Evolutionary conservation across 2,797 vertebrate genomes (phyloP).

Genomic region (Rhynchonycteris naso): DNA sequence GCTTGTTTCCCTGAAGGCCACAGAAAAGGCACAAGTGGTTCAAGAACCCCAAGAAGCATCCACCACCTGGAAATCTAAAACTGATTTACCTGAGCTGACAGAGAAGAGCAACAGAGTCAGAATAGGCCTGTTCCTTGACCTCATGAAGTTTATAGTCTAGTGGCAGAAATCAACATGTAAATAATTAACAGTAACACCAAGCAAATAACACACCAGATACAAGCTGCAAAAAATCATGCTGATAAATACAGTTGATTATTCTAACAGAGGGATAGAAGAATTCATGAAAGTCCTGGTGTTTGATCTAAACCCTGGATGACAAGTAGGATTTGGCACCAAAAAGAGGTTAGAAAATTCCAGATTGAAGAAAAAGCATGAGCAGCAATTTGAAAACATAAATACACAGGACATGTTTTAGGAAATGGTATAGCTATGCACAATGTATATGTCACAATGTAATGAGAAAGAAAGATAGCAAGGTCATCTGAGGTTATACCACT

Average conservation of each 20-base stretch:
- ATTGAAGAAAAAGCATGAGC: not conserved
- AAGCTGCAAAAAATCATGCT: not conserved
- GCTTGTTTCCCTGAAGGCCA: not conserved
- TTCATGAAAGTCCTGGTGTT: not conserved
- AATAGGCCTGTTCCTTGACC: not conserved
- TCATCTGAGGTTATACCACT: not conserved
- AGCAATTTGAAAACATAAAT: not conserved
- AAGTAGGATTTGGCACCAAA: not conserved
- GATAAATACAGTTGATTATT: constrained; percentile 8
- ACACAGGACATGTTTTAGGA: not conserved
- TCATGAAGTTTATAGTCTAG: constrained; percentile 3
- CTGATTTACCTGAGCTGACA: not conserved
- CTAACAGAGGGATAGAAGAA: not conserved
- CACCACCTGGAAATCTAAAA: constrained; percentile 2
- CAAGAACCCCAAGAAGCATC: constrained; percentile 28
- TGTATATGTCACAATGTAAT: not conserved
- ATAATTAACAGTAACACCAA: constrained; percentile 51
- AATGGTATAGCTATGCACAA: not conserved
- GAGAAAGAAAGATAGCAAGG: not conserved
- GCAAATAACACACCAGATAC: constrained; percentile 17
- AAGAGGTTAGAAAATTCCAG: constrained; percentile 17
- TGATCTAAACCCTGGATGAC: constrained; percentile 1
- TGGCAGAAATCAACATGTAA: not conserved
- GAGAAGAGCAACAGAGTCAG: not conserved
- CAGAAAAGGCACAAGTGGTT: not conserved